Evolutionary conservation across 2,888 invertebrate genomes (phyloP), one percentile per base, ranked within the genome.

Genomic region (Leptarthrus brevirostris): DNA sequence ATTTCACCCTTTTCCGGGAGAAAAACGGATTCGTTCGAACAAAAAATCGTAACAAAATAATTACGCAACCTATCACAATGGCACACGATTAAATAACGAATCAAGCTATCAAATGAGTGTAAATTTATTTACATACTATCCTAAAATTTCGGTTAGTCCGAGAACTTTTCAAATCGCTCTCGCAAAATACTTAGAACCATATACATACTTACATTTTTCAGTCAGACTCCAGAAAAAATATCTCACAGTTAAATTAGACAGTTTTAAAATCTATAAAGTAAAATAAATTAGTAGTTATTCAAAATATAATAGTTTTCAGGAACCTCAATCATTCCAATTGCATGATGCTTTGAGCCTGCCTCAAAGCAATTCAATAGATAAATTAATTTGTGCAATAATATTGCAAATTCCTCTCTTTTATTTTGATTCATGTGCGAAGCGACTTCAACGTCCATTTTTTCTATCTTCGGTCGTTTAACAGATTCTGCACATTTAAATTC

Each of bases 171-270:
- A n/a, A n/a, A n/a, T n/a, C n/a, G n/a, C n/a, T n/a, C n/a, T n/a
- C n/a, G n/a, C n/a, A n/a, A n/a, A n/a, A n/a, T n/a, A n/a, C n/a
- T n/a, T n/a, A n/a, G n/a, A n/a, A n/a, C n/a, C n/a, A n/a, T n/a
- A n/a, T 20, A 16, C 16, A 34, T 20, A 78, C 80, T 81, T 84
- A 91, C 92, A 90, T 83, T 86, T 84, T 79, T 92, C 89, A 72
- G 88, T 88, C 74, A 93, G 87, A 79, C 91, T 91, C 74, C 90
- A 87, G 82, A 93, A 94, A 83, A 93, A 94, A 81, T 93, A 94
- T 79, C 90, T 89, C 2, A 92, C 90, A 4, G 90, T 89, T 0
- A 92, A 89, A 77, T 90, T 88, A 0, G 92, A 90, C 14, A 93
- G 85, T 83, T 91, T 92, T 18, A 93, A 83, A 14, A 84, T 79